These are phyloP conservation scores for Boleophthalmus pectinirostris DNA, from an alignment of 2,113 vertebrate genomes.

Conservation along the genomic window DNA sequence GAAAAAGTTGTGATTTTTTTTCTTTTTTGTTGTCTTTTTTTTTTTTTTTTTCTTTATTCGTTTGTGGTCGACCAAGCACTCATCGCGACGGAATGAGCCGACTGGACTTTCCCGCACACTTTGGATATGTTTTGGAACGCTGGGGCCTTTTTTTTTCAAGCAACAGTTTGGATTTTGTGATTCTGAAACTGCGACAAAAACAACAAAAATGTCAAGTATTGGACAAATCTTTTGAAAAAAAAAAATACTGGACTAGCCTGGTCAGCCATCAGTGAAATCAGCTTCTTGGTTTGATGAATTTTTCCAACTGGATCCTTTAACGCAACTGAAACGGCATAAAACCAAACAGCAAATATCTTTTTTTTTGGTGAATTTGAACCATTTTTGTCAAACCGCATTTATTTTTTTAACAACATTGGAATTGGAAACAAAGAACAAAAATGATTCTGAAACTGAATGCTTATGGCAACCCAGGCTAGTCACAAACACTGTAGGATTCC, in stretches of 20 bases:
- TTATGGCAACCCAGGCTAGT: conserved; percentile 14
- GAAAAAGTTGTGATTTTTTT: conserved; percentile 56
- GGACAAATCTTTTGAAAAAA: conserved; percentile 7
- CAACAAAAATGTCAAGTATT: not conserved
- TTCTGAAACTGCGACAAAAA: conserved; percentile 57
- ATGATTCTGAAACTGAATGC: not conserved
- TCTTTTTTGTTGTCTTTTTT: not conserved
- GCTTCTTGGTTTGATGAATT: not conserved
- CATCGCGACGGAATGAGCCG: conserved; percentile 59
- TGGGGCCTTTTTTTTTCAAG: conserved; percentile 56
- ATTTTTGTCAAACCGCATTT: not conserved
- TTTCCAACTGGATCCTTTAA: not conserved
- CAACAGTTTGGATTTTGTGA: conserved; percentile 64
- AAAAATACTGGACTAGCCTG: conserved; percentile 28
- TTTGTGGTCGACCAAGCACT: conserved; percentile 71
- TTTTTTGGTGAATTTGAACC: not conserved
- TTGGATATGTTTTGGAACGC: conserved; percentile 77
- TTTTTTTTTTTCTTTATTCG: not conserved
- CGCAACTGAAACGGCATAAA: not conserved
- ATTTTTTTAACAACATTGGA: no score
- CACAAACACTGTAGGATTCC: conserved; percentile 51
- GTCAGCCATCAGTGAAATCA: not conserved
- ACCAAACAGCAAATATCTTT: not conserved
- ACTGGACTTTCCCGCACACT: conserved; percentile 39
- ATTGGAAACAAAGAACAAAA: no score